These are phyloP conservation scores for Tachina fera DNA, from an alignment of 2,888 invertebrate genomes.

Conservation along the genomic window DNA sequence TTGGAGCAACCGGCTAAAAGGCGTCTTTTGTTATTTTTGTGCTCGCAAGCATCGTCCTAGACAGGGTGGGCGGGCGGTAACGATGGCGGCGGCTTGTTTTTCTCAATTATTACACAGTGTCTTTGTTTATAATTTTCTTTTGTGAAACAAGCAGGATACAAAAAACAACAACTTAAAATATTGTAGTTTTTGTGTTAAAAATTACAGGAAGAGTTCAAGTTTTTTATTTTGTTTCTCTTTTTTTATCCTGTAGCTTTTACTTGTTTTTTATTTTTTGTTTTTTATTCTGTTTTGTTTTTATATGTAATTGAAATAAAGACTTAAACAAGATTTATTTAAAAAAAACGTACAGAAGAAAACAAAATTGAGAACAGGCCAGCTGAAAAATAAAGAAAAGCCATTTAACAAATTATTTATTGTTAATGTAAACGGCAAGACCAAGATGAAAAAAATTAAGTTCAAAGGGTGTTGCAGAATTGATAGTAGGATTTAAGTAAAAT, in stretches of 20 bases:
- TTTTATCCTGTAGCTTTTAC: not conserved
- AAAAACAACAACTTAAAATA: conserved; percentile 29
- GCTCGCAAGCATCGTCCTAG: conserved; percentile 10
- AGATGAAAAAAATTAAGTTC: too few species aligned
- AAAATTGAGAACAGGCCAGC: not conserved
- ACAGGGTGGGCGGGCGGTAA: conserved; percentile 61
- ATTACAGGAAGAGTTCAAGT: conserved; percentile 54
- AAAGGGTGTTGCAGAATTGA: too few species aligned
- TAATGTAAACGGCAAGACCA: not conserved
- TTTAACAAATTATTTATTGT: conserved; percentile 37
- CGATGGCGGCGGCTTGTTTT: conserved; percentile 47
- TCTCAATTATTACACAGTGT: conserved; percentile 70
- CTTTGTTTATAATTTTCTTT: conserved; percentile 43
- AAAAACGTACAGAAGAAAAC: not conserved
- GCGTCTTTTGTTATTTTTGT: conserved; percentile 50
- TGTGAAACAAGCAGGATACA: not conserved
- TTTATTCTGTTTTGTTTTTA: conserved; percentile 18
- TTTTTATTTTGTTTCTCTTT: conserved; percentile 8
- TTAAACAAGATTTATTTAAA: conserved; percentile 54
- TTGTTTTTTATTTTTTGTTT: not conserved
- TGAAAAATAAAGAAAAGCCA: conserved; percentile 23
- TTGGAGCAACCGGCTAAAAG: conserved; percentile 48
- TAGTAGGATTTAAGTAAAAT: too few species aligned
- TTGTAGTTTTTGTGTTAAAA: conserved; percentile 63
- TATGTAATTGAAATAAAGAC: conserved; percentile 50